These are phyloP conservation scores for Listronotus bonariensis DNA, from an alignment of 1,140 invertebrate species.

Conservation along the genomic window DNA sequence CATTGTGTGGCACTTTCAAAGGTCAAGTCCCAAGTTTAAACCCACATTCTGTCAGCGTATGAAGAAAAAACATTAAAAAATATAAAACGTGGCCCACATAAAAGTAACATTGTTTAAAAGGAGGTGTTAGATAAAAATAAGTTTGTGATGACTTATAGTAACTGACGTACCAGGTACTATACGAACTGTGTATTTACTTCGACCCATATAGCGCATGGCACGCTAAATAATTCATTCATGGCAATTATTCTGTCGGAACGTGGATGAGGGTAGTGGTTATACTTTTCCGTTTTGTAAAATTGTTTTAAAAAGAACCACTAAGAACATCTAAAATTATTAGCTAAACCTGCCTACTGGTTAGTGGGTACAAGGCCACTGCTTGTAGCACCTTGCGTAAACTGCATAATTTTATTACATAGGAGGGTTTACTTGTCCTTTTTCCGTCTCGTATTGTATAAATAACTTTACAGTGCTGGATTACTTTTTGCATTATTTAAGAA, in stretches of 20 bases:
- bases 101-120: too few species aligned
- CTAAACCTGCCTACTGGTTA: slow-evolving; percentile 9
- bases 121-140: too few species aligned
- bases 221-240: slow-evolving; percentile 5
- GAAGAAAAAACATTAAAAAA: too few species aligned
- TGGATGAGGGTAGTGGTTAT: slow-evolving; percentile 2
- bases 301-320: slow-evolving; percentile 2
- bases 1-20: too few species aligned
- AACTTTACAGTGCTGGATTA: slow-evolving; percentile 7
- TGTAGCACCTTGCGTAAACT: slow-evolving; percentile 12
- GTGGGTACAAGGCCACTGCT: slow-evolving; percentile 5
- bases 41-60: too few species aligned
- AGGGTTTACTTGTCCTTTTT: background rate
- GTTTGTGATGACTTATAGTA: too few species aligned
- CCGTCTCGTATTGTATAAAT: background rate
- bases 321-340: slow-evolving; percentile 3
- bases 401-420: slow-evolving; percentile 11
- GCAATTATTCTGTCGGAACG: slow-evolving; percentile 4
- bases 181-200: too few species aligned
- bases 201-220: background rate
- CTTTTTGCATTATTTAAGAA: slow-evolving; percentile 1
- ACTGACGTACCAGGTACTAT: too few species aligned
- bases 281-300: slow-evolving; percentile 3
- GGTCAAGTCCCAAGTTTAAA: too few species aligned
- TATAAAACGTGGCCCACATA: too few species aligned